Evolutionary conservation across 2,888 invertebrate genomes (phyloP), one percentile per base, ranked within the genome.

Genomic region (Scotopteryx bipunctaria): DNA sequence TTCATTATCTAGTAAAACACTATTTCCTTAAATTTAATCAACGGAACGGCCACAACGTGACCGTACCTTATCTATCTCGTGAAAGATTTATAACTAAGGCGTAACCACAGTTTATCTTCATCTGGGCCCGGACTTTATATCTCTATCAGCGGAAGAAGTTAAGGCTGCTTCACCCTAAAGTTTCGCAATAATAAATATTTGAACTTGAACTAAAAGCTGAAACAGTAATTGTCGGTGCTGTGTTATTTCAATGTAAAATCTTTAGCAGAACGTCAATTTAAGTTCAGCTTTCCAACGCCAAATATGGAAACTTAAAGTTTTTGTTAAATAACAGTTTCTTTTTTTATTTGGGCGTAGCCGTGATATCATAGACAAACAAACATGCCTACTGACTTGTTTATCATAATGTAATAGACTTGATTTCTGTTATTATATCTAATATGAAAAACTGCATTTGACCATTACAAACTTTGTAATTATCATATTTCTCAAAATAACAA

Each of bases 41-140:
- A 68, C 64, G 66, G 62, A 55, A 61, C 62, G 62, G 56, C 49
- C 49, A 57, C 70, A 78, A 79, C 80, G 82, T 81, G 81, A 79
- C 81, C 70, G 61, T 58, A 63, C 69, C 73, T 76, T 79, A 82
- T 81, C 81, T 78, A 70, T 69, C 71, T 70, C 66, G 49, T 64
- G 70, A 65, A 73, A 80, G 82, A 82, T 83, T 82, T 81, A 81
- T 72, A 79, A 76, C 76, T 59, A 62, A 68, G 71, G 76, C 73
- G 76, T 73, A 69, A 71, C 76, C 69, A 61, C 73, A 66, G 73
- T 81, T 81, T 81, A 81, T 82, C 81, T 83, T 78, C 76, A 81
- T 82, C 81, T 80, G 61, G 62, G 64, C 49, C 40, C 55, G 63
- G 69, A 71, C 72, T 71, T 73, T 75, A 73, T 76, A 75, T 77